A percentile compares a stretch with the other conserved stretches of the same genome.
Evolutionary conservation across 2,113 vertebrate genomes (phyloP).

Genomic region (Elanus axillaris): DNA sequence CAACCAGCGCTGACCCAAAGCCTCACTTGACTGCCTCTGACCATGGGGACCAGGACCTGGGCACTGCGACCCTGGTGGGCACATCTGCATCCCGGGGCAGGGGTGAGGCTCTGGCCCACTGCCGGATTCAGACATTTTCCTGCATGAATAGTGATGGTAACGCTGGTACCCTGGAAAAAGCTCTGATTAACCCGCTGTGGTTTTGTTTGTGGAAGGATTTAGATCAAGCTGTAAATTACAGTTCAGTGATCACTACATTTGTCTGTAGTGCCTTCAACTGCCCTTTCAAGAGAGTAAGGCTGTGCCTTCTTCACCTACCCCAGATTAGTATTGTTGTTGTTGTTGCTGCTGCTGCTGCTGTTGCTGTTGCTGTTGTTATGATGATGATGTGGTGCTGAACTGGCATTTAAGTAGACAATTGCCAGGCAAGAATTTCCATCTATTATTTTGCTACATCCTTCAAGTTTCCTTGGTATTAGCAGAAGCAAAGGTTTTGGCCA

Average conservation of each 20-base stretch:
- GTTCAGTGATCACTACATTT: not conserved
- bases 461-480: not conserved
- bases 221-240: not conserved
- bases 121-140: not conserved
- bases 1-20: not conserved
- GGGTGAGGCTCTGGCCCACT: not conserved
- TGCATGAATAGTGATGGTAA: not conserved
- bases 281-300: not conserved
- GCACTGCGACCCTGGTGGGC: fast-evolving
- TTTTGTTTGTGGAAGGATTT: not conserved
- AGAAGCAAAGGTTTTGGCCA: not conserved
- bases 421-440: not conserved
- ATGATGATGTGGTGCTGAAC: not conserved
- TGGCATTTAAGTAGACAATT: not conserved
- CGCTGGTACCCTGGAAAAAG: not conserved
- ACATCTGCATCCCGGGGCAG: fast-evolving
- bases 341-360: no score
- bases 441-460: constrained; percentile 10
- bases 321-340: not conserved
- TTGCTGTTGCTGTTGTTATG: no score
- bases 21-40: not conserved
- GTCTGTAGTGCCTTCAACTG: not conserved
- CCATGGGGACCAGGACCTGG: not conserved
- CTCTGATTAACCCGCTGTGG: not conserved
- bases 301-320: not conserved